Conservation (phyloP, 2,888 invertebrate species). For the Scaptomyza cyrtandrae region DNA sequence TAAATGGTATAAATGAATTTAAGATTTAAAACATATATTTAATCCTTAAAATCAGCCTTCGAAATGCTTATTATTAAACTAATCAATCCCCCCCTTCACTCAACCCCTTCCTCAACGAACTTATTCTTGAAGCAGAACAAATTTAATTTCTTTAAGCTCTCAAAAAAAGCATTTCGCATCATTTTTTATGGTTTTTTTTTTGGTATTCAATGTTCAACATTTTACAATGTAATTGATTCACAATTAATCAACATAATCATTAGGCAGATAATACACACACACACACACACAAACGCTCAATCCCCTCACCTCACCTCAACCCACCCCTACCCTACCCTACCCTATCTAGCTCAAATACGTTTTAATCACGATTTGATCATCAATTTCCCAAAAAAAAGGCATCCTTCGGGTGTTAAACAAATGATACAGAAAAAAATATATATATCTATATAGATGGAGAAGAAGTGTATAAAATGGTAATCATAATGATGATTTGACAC, state of each 20-base stretch:
- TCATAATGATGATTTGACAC: constrained; percentile 82
- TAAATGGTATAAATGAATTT: too few relatives aligned
- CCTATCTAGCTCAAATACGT: constrained; percentile 59
- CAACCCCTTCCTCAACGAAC: too few relatives aligned
- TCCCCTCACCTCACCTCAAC: background rate
- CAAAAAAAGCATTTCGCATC: constrained; percentile 1
- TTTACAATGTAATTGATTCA: constrained; percentile 76
- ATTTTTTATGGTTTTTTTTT: background rate
- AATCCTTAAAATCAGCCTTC: background rate
- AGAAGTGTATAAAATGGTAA: constrained; percentile 34
- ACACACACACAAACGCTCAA: background rate
- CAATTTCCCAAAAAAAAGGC: constrained; percentile 63
- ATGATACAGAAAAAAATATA: constrained; percentile 42
- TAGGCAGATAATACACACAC: constrained; percentile 44
- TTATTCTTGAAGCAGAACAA: constrained; percentile 29
- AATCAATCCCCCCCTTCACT: too few relatives aligned
- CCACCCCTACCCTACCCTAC: background rate
- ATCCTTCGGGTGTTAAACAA: constrained; percentile 42
- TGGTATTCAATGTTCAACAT: constrained; percentile 23
- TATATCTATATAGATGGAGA: too few relatives aligned
- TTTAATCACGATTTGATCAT: constrained; percentile 81
- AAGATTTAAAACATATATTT: too few relatives aligned
- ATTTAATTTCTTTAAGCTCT: constrained; percentile 25
- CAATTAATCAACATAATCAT: constrained; percentile 77
- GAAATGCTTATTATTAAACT: too few relatives aligned